Conservation (phyloP, 1,140 invertebrate genomes). For the Lanistes nyassanus region DNA sequence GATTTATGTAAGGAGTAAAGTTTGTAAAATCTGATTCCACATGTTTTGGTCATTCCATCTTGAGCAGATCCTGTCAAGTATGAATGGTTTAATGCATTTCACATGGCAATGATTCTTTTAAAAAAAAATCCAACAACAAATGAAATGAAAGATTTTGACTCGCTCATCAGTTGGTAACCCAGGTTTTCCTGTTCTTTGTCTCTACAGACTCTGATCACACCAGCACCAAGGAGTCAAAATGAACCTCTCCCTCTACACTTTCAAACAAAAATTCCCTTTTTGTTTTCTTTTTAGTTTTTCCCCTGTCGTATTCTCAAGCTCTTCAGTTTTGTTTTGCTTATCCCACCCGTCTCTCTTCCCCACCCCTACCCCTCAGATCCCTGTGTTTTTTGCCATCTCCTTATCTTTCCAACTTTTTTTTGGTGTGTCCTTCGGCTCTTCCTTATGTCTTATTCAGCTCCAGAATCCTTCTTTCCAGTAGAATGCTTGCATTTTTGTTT, state of each 20-base stretch:
- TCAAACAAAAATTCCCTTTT: slow-evolving; percentile 29
- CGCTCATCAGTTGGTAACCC: slow-evolving; percentile 9
- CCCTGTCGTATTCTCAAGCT: slow-evolving; percentile 17
- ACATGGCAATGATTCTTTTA: background rate
- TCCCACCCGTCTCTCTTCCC: slow-evolving; percentile 16
- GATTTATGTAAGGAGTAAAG: no score
- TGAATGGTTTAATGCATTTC: background rate
- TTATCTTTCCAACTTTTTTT: slow-evolving; percentile 22
- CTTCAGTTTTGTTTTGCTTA: slow-evolving; percentile 22
- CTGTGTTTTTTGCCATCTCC: slow-evolving; percentile 29
- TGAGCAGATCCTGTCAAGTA: no score
- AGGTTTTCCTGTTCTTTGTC: slow-evolving; percentile 32
- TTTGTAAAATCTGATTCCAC: no score
- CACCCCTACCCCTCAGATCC: slow-evolving; percentile 24
- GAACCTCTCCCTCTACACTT: slow-evolving; percentile 11
- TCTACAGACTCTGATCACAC: slow-evolving; percentile 38
- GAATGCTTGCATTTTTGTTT: slow-evolving; percentile 27
- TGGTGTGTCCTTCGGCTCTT: no score
- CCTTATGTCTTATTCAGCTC: slow-evolving; percentile 12
- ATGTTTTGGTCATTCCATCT: no score
- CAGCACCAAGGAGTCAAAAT: slow-evolving; percentile 23
- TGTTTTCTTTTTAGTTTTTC: slow-evolving; percentile 32
- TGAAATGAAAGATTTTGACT: no score
- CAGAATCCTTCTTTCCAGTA: slow-evolving; percentile 3
- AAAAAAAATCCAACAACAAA: no score